Evolutionary conservation across 1,140 invertebrate genomes (phyloP).

Genomic region (Lepidurus arcticus): DNA sequence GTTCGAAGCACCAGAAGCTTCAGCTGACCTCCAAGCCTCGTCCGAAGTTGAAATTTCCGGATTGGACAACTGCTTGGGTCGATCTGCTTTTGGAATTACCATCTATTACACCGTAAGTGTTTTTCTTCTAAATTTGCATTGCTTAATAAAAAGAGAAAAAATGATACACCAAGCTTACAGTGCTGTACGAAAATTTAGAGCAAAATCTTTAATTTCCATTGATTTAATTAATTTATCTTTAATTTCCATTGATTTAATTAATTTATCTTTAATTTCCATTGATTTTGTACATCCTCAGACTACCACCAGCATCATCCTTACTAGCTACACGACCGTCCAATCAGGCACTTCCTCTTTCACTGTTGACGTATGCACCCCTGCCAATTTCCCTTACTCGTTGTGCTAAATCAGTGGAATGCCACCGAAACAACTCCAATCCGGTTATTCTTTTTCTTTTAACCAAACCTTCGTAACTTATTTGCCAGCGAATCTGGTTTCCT

Average conservation of each 20-base stretch:
- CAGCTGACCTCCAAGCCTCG: background rate
- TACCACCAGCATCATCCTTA: background rate
- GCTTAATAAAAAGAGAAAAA: background rate
- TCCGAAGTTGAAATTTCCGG: conserved; percentile 3
- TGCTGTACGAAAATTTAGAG: too few species aligned
- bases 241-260: too few species aligned
- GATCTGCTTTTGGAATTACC: conserved; percentile 7
- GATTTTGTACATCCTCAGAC: background rate
- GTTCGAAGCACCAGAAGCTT: background rate
- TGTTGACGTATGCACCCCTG: background rate
- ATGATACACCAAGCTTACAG: background rate
- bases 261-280: too few species aligned
- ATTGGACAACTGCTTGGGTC: conserved; percentile 12
- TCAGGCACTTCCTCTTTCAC: background rate
- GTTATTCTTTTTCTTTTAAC: background rate
- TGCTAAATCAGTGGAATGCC: background rate
- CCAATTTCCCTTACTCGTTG: background rate
- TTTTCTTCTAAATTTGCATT: too few species aligned
- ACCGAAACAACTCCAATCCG: background rate
- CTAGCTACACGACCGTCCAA: background rate
- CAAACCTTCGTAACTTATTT: too few species aligned
- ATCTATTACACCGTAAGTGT: background rate
- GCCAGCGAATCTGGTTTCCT: too few species aligned
- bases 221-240: too few species aligned
- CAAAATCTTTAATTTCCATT: too few species aligned